Evolutionary conservation across 2,797 vertebrate species (phyloP).

Genomic region (Neostethus bicornis): DNA sequence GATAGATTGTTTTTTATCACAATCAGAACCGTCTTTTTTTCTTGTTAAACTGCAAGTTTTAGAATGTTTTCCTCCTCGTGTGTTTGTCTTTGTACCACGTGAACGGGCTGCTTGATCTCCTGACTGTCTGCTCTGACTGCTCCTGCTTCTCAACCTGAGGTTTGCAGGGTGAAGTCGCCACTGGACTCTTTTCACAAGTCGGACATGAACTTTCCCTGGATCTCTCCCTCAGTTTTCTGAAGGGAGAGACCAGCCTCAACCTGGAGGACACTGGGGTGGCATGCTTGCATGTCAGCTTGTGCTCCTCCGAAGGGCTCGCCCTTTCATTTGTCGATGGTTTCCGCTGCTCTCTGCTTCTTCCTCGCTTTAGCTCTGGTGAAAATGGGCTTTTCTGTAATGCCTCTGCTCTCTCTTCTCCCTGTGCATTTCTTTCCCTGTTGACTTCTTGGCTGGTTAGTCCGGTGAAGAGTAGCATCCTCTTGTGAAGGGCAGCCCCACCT

Average conservation of each 20-base stretch:
- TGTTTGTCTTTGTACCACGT: conserved; percentile 77
- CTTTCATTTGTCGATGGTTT: conserved; percentile 12
- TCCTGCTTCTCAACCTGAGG: conserved; percentile 52
- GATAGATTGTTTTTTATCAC: conserved; percentile 2
- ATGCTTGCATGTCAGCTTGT: background rate
- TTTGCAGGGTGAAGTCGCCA: conserved; percentile 5
- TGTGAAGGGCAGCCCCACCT: conserved; percentile 93
- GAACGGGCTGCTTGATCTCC: conserved; percentile 58
- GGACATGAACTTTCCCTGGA: conserved; percentile 80
- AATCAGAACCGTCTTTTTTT: background rate
- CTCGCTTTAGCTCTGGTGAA: conserved; percentile 39
- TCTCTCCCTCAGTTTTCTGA: conserved; percentile 85
- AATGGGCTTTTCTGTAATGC: conserved; percentile 26
- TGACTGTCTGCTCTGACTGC: conserved; percentile 68
- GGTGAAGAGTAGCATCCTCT: conserved; percentile 86
- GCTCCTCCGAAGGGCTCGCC: conserved; percentile 6
- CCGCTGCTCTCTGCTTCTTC: conserved; percentile 31
- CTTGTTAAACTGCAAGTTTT: background rate
- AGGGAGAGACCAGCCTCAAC: conserved; percentile 71
- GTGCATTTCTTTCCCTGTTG: conserved; percentile 34
- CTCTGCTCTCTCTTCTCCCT: conserved; percentile 19
- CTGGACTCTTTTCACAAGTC: conserved; percentile 10
- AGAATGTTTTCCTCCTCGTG: conserved; percentile 73
- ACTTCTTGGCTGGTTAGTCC: conserved; percentile 45
- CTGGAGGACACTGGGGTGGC: conserved; percentile 67